These are phyloP conservation scores for Rhabdomys dilectus DNA, from an alignment of 2,113 vertebrate species.

Conservation along the genomic window DNA sequence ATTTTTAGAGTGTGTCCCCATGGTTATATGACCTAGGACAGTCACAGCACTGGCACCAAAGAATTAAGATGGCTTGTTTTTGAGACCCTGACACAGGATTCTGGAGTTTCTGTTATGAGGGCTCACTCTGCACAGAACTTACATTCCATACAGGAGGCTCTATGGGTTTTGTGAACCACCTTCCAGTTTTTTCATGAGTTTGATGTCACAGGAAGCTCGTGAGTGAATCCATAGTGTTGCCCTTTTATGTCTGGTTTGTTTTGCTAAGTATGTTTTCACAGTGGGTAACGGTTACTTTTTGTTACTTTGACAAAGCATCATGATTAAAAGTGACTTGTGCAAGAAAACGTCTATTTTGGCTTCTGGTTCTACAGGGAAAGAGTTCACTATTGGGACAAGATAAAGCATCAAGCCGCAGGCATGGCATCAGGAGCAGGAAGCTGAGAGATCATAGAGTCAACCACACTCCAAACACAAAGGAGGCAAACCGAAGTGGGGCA, in stretches of 20 bases:
- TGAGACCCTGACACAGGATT: too few species aligned
- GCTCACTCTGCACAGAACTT: not conserved
- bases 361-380: not conserved
- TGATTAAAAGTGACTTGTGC: not conserved
- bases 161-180: not conserved
- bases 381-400: not conserved
- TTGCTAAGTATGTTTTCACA: not conserved
- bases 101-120: not conserved
- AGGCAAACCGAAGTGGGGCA: not conserved
- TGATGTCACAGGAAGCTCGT: not conserved
- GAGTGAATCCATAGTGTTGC: not conserved
- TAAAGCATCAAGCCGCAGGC: not conserved
- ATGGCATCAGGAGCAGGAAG: not conserved
- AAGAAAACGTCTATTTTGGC: not conserved
- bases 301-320: not conserved
- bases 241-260: not conserved
- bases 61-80: fast-evolving
- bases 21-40: not conserved
- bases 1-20: not conserved
- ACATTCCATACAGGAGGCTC: not conserved
- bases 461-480: not conserved
- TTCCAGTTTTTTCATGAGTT: not conserved
- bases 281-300: not conserved
- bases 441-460: not conserved
- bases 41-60: not conserved